These are phyloP conservation scores for Dendronephthya gigantea DNA, from an alignment of 64 coral and sea anemone genomes.

Conservation along the genomic window DNA sequence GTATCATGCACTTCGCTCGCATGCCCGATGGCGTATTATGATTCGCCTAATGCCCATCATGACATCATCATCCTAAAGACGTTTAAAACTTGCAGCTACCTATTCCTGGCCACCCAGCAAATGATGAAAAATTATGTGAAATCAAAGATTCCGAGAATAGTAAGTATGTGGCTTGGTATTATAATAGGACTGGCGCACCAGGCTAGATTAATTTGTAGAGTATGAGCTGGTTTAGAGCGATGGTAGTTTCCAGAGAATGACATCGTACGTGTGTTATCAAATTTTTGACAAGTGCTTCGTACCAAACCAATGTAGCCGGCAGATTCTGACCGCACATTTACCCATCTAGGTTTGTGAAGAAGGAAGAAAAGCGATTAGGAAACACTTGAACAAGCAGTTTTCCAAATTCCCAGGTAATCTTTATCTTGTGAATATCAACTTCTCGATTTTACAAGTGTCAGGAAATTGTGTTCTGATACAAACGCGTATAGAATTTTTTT, in stretches of 20 bases:
- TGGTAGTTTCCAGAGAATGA: too few relatives aligned
- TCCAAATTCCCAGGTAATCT: background rate
- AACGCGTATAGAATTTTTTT: background rate
- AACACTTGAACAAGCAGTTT: background rate
- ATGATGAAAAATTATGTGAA: background rate
- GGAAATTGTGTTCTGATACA: background rate
- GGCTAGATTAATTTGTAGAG: too few relatives aligned
- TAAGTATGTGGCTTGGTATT: background rate
- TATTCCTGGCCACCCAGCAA: background rate
- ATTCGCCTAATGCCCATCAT: too few relatives aligned
- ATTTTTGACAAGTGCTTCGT: too few relatives aligned
- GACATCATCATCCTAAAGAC: background rate
- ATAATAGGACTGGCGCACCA: too few relatives aligned
- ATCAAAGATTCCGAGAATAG: background rate
- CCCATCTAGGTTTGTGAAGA: background rate
- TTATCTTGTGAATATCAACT: background rate
- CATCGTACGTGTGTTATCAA: too few relatives aligned
- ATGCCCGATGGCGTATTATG: too few relatives aligned
- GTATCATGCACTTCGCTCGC: too few relatives aligned
- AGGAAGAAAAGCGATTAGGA: background rate
- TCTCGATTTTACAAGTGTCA: background rate
- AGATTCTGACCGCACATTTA: background rate
- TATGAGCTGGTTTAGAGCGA: too few relatives aligned
- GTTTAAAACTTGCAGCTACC: background rate
- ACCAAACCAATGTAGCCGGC: too few relatives aligned